Evolutionary conservation across 1,140 invertebrate genomes (phyloP).

Genomic region (Drosophila tani): DNA sequence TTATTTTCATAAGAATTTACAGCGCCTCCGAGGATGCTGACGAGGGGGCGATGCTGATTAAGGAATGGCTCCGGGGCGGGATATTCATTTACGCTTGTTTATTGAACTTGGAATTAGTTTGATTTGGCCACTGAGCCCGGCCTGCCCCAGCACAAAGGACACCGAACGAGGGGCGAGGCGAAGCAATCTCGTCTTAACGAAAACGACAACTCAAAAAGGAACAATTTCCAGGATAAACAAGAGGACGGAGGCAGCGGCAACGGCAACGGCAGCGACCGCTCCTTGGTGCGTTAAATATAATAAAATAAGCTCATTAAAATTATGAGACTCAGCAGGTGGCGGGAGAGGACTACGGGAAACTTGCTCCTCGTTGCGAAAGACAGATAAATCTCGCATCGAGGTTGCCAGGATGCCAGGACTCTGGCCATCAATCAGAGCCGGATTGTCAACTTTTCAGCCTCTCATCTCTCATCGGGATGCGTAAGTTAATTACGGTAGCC

Average conservation of each 20-base stretch:
- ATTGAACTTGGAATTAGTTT: conserved; percentile 84
- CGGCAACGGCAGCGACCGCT: conserved; percentile 17
- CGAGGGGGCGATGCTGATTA: conserved; percentile 47
- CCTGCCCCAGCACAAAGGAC: background rate
- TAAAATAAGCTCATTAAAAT: conserved; percentile 83
- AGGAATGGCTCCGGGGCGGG: conserved; percentile 38
- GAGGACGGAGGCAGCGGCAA: background rate
- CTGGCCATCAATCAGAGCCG: conserved; percentile 68
- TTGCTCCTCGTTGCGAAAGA: conserved; percentile 22
- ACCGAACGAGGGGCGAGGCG: conserved; percentile 13
- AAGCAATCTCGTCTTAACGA: conserved; percentile 20
- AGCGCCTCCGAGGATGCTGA: conserved; percentile 33
- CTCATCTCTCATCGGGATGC: conserved; percentile 12
- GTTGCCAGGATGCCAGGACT: conserved; percentile 25
- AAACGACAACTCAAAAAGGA: conserved; percentile 27
- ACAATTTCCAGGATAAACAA: conserved; percentile 61
- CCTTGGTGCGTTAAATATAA: conserved; percentile 72
- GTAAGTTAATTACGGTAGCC: conserved; percentile 73
- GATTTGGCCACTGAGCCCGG: conserved; percentile 54
- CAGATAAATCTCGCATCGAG: conserved; percentile 11
- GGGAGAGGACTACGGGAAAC: conserved; percentile 5
- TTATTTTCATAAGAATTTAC: conserved; percentile 78
- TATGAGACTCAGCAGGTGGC: conserved; percentile 63
- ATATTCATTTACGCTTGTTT: conserved; percentile 66
- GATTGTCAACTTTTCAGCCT: conserved; percentile 68